Percentiles rank a stretch among this genome's conserved stretches.
phyloP scores from a whole-genome alignment of 92 coral and sea anemone species.

The Zoanthus solanderi region DNA sequence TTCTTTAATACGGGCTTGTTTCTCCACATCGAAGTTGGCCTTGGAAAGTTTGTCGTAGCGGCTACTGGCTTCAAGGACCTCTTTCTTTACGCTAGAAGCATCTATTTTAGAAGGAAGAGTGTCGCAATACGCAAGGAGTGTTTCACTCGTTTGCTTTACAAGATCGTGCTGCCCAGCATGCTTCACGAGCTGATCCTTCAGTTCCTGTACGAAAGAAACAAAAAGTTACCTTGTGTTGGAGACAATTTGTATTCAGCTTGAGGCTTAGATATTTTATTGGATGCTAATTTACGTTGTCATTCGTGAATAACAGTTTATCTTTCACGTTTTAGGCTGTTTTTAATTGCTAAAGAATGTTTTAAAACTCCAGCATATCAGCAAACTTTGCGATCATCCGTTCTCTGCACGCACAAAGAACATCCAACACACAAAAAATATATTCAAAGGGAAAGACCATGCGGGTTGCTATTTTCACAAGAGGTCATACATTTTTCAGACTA shows the following conservation, averaged over 20 bases:
- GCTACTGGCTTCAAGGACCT: slow-evolving; percentile 76
- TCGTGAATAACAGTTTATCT: too few species aligned
- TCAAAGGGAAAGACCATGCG: too few species aligned
- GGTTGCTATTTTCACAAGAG: too few species aligned
- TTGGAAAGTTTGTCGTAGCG: slow-evolving; percentile 87
- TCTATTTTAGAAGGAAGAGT: slow-evolving; percentile 70
- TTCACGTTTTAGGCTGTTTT: too few species aligned
- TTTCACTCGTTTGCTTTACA: slow-evolving; percentile 65
- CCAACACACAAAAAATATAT: too few species aligned
- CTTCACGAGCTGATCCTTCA: slow-evolving; percentile 70
- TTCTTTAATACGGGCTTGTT: slow-evolving; percentile 75
- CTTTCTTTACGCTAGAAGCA: slow-evolving; percentile 74
- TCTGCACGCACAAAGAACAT: too few species aligned
- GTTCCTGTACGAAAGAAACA: slow-evolving; percentile 58
- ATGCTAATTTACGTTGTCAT: too few species aligned
- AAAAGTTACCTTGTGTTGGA: neutral
- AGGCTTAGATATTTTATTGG: too few species aligned
- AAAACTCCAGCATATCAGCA: too few species aligned
- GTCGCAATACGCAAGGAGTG: slow-evolving; percentile 70
- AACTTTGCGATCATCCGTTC: too few species aligned
- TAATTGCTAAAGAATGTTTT: too few species aligned
- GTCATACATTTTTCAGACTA: too few species aligned
- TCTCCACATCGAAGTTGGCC: slow-evolving; percentile 82
- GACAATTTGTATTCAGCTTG: neutral
- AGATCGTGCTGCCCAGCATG: slow-evolving; percentile 73